Evolutionary conservation across 1,140 invertebrate species (phyloP).

Genomic region (Epicauta chinensis): DNA sequence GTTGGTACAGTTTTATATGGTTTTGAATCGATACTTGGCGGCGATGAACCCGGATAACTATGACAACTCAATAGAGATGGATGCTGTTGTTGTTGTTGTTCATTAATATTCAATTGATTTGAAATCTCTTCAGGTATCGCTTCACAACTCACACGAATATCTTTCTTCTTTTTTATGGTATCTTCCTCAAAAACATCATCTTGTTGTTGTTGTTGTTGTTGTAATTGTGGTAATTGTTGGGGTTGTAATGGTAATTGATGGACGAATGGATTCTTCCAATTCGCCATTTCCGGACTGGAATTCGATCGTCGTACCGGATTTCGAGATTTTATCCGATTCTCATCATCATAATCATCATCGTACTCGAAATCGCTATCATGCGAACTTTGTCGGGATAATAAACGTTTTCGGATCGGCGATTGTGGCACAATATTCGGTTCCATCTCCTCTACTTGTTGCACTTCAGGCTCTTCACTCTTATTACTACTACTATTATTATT

Average conservation of each 20-base stretch:
- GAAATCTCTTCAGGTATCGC: constrained; percentile 82
- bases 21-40: constrained; percentile 26
- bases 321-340: constrained; percentile 52
- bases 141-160: constrained; percentile 77
- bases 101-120: constrained; percentile 47
- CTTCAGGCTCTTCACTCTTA: constrained; percentile 7
- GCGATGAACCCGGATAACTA: constrained; percentile 38
- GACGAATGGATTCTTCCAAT: constrained; percentile 68
- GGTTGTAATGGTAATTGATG: constrained; percentile 37
- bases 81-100: constrained; percentile 19
- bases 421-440: constrained; percentile 3
- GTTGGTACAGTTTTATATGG: constrained; percentile 34
- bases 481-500: too few species aligned
- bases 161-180: constrained; percentile 51
- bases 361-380: constrained; percentile 53
- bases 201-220: constrained; percentile 18
- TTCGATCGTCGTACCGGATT: constrained; percentile 80
- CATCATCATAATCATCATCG: constrained; percentile 50
- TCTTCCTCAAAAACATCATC: constrained; percentile 44
- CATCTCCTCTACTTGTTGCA: background rate
- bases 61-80: constrained; percentile 37
- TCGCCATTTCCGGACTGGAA: constrained; percentile 87
- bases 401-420: constrained; percentile 31
- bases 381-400: constrained; percentile 51
- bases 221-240: too few species aligned